These are phyloP conservation scores for Asbolus verrucosus DNA, from an alignment of 1,140 invertebrate genomes.

Conservation along the genomic window DNA sequence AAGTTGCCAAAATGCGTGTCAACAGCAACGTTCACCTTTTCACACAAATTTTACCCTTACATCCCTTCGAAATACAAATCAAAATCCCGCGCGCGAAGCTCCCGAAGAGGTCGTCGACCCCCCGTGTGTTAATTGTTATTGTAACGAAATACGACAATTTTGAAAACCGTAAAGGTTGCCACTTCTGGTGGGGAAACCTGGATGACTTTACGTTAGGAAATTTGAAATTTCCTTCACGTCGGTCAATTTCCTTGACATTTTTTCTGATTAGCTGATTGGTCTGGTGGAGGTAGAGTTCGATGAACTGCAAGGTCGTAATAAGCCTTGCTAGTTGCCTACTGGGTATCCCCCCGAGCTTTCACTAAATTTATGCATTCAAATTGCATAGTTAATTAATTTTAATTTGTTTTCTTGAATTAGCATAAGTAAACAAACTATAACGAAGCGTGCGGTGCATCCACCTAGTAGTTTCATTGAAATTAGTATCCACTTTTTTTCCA, in stretches of 20 bases:
- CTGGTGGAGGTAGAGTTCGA: constrained; percentile 19
- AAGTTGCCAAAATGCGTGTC: constrained; percentile 24
- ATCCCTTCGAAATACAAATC: neutral
- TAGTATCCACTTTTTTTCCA: too few relatives aligned
- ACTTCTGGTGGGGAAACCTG: constrained; percentile 9
- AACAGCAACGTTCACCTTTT: neutral
- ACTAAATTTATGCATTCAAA: constrained; percentile 35
- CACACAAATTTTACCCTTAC: constrained; percentile 14
- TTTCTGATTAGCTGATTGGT: constrained; percentile 21
- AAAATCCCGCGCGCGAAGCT: neutral
- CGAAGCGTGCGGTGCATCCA: neutral
- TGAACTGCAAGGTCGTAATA: constrained; percentile 41
- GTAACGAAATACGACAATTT: constrained; percentile 11
- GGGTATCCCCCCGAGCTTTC: constrained; percentile 45
- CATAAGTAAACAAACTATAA: constrained; percentile 31
- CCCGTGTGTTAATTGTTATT: neutral
- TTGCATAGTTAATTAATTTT: constrained; percentile 26
- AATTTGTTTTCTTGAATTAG: constrained; percentile 26
- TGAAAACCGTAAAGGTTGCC: constrained; percentile 2
- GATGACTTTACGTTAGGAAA: neutral
- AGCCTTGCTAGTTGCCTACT: constrained; percentile 14
- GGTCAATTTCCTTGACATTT: constrained; percentile 27
- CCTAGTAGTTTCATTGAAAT: neutral
- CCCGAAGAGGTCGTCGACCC: constrained; percentile 7
- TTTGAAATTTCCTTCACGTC: constrained; percentile 24